Evolutionary conservation across 2,113 vertebrate genomes (phyloP), one percentile per base, ranked within the genome.

Genomic region (Mus spicilegus): DNA sequence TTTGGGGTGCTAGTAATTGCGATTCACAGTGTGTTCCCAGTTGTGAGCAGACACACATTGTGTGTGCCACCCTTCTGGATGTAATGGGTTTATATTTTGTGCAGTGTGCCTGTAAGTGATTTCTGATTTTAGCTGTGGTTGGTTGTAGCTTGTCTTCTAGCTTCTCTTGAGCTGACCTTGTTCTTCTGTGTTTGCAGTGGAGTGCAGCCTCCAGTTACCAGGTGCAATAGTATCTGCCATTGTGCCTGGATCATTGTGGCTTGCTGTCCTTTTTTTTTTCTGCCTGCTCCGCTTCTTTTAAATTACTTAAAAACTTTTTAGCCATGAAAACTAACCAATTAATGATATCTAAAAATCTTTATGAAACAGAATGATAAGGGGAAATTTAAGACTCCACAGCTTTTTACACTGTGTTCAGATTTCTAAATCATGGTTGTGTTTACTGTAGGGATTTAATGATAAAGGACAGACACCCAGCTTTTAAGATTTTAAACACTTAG

Each of bases 111-210:
- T 77, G 30, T 46, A 3, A 30, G 1, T 4, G 22, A 6, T 36
- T 26, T 49, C 30, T 26, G 39, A 9, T 49, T 72, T 33, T 14
- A 54, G 36, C n/a, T 80, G 2, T 73, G 69, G 0, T n/a, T 75
- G 87, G 82, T 17, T n/a, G 73, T 39, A 72, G 26, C 3, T 1
- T 30, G 63, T 28, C 54, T 63, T 75, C 0, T 72, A 54, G 51
- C 19, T 46, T 19, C 14, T 78, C 24, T 46, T 65, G 26, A 51
- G 33, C 39, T 46, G 3, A 30, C 6, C 14, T 16, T 70, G 16
- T 24, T 51, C 20, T 10, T 13, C 3, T 7, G 1, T 19, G 2
- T 2, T 76, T 89, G 36, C 20, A 0, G 9, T 72, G 24, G 28
- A 30, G 30, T 0, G 20, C 16, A 13, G 0, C 16, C 24, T 73